These are phyloP conservation scores for Zhuqinia jingwanae DNA, from an alignment of 2,888 invertebrate genomes.

Conservation along the genomic window DNA sequence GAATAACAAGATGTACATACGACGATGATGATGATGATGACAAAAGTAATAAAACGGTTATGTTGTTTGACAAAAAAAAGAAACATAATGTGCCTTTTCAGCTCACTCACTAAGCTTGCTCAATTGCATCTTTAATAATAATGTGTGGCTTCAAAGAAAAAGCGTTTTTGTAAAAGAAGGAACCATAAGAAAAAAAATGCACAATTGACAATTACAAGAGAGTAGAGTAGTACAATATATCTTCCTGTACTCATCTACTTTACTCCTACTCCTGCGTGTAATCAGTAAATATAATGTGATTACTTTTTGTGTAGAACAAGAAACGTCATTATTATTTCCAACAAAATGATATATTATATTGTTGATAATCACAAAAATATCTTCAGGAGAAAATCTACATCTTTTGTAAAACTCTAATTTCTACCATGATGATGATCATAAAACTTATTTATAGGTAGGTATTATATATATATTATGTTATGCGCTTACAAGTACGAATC, in stretches of 20 bases:
- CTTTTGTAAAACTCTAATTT: background rate
- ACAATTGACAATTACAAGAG: background rate
- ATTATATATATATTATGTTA: too few relatives aligned
- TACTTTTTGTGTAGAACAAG: background rate
- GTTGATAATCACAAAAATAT: conserved; percentile 25
- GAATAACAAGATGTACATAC: background rate
- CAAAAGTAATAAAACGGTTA: too few relatives aligned
- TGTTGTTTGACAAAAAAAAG: background rate
- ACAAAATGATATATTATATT: background rate
- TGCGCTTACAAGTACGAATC: background rate
- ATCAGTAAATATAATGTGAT: too few relatives aligned
- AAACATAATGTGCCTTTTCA: background rate
- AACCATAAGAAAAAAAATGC: background rate
- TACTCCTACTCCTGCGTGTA: too few relatives aligned
- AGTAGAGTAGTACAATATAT: too few relatives aligned
- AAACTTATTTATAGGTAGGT: too few relatives aligned
- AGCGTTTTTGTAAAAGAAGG: background rate
- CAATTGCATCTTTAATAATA: background rate
- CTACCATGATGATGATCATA: too few relatives aligned
- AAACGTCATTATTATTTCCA: too few relatives aligned
- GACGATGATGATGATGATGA: too few relatives aligned
- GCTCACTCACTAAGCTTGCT: background rate
- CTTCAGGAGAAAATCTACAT: conserved; percentile 51
- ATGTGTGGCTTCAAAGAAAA: background rate
- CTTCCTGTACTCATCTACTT: too few relatives aligned